phyloP scores from a whole-genome alignment of 2,797 vertebrate species.

The Acipenser transmontanus region DNA sequence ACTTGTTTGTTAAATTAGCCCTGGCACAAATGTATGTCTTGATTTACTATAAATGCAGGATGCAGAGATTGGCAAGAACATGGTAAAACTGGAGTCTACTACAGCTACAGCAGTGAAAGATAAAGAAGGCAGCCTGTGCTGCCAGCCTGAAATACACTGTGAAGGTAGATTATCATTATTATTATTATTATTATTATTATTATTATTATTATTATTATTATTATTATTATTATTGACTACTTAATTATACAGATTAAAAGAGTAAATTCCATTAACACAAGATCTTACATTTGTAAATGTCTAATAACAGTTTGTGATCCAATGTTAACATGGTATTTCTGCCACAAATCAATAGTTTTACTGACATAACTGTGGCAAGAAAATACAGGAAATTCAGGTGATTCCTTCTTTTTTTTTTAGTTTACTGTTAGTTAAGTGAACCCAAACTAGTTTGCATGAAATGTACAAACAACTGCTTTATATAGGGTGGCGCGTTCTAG shows the following conservation, averaged over 20 bases:
- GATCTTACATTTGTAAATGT: not conserved
- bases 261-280: not conserved
- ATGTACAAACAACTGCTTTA: too few species aligned
- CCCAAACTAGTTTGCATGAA: too few species aligned
- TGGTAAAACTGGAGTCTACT: conserved; percentile 64
- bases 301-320: too few species aligned
- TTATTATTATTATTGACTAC: not conserved
- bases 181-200: not conserved
- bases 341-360: not conserved
- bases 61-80: conserved; percentile 57
- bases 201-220: not conserved
- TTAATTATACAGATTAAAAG: not conserved
- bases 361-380: not conserved
- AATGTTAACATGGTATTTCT: not conserved
- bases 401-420: too few species aligned
- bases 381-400: too few species aligned
- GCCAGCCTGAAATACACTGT: conserved; percentile 64
- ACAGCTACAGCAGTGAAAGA: conserved; percentile 67
- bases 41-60: conserved; percentile 48
- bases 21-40: not conserved
- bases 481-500: too few species aligned
- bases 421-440: too few species aligned
- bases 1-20: too few species aligned
- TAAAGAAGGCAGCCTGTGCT: conserved; percentile 66
- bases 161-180: conserved; percentile 53